Base-by-base conservation (phyloP, 1,140 invertebrate species). In the Antheraea mylitta region DNA sequence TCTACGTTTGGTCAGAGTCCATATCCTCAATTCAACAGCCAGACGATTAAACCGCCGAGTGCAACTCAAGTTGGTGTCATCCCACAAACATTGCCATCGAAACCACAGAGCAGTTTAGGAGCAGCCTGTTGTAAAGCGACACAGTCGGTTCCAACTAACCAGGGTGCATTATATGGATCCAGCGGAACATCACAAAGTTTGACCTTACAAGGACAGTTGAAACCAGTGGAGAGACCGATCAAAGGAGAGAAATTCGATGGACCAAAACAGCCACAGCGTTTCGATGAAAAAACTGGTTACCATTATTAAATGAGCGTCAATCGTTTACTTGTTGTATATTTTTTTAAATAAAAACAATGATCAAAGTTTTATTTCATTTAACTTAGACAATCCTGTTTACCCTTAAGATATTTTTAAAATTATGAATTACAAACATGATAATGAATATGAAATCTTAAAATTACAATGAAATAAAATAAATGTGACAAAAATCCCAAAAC, bases 211-310 rank as follows among this genome's bases (percentile, higher is more conserved):
- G 61, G 37, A 37, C 7, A 16, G 6, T 2, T 37, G 30, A n/a
- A 37, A 2, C 59, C 59, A 61, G 18, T 10, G 13, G 16, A 60
- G 8, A 10, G 8, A 37, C 7, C 37, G 18, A 61, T 18, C 53
- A 71, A 76, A 64, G 76, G 76, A 18, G 86, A 89, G 65, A 59
- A 76, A 19, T 89, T 89, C 38, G 80, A 76, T 42, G 82, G 78
- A n/a, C 70, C 82, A 3, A 72, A 84, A 65, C 75, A 80, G 68
- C 85, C 86, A 38, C 82, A 85, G 0, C 85, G 77, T 64, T 91
- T 86, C 66, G 87, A 90, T 38, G 71, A 77, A 64, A 74, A 81
- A 64, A 75, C 82, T 48, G 89, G 89, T 16, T 91, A 91, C 65
- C 81, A 89, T 83, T 91, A 90, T 70, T 89, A 60, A n/a, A 70